Evolutionary conservation across 2,888 invertebrate species (phyloP).

Genomic region (Tortrix viridana): DNA sequence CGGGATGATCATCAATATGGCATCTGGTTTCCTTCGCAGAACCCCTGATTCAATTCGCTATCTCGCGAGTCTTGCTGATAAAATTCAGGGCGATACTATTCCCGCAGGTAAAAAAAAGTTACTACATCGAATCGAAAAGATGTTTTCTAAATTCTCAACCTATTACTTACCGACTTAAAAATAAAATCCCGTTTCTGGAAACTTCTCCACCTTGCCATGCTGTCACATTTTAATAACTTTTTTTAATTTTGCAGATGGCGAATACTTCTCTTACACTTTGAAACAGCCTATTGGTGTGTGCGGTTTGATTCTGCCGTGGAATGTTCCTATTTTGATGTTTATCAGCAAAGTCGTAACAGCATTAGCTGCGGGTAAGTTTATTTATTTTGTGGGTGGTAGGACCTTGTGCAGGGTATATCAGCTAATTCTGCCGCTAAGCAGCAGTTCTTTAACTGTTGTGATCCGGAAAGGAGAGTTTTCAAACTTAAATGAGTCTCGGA

Average conservation of each 20-base stretch:
- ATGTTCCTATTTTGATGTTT: slow-evolving; percentile 94
- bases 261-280: slow-evolving; percentile 88
- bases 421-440: too few relatives aligned
- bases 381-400: not conserved
- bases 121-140: too few relatives aligned
- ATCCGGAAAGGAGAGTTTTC: too few relatives aligned
- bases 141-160: too few relatives aligned
- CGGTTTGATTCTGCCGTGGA: slow-evolving; percentile 96
- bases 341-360: slow-evolving; percentile 94
- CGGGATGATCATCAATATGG: slow-evolving; percentile 89
- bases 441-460: too few relatives aligned
- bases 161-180: too few relatives aligned
- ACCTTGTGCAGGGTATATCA: too few relatives aligned
- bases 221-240: too few relatives aligned
- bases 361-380: slow-evolving; percentile 74
- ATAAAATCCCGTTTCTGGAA: too few relatives aligned
- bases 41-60: slow-evolving; percentile 86
- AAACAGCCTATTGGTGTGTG: slow-evolving; percentile 87
- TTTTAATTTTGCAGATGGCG: slow-evolving; percentile 82
- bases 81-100: slow-evolving; percentile 90
- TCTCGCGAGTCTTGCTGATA: slow-evolving; percentile 95
- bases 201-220: too few relatives aligned
- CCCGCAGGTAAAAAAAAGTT: slow-evolving; percentile 73
- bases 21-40: slow-evolving; percentile 82
- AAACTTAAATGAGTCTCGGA: too few relatives aligned